phyloP scores from a whole-genome alignment of 1,140 invertebrate species.

The Sycophaga agraensis region DNA sequence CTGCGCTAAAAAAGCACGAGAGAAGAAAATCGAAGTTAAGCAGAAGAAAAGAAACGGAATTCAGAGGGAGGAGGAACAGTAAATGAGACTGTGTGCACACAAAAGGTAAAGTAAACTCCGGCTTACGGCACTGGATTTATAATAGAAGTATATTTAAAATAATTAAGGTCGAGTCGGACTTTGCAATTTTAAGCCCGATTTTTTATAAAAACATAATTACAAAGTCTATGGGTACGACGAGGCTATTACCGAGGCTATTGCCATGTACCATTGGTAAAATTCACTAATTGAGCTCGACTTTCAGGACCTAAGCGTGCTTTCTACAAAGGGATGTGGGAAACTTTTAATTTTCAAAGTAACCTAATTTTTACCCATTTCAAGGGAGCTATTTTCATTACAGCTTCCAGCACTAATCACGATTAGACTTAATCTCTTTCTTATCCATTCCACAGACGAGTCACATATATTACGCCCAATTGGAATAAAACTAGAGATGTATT shows the following conservation, averaged over 20 bases:
- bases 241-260: neutral
- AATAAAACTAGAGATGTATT: no score
- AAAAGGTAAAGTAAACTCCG: conserved; percentile 4
- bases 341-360: conserved; percentile 32
- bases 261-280: conserved; percentile 39
- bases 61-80: neutral
- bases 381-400: no score
- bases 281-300: conserved; percentile 43
- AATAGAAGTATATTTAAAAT: conserved; percentile 44
- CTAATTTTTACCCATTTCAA: no score
- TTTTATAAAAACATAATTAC: conserved; percentile 51
- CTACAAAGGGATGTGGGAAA: conserved; percentile 26
- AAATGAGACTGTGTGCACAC: conserved; percentile 5
- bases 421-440: no score
- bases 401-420: no score
- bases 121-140: conserved; percentile 39
- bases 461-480: no score
- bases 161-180: conserved; percentile 45
- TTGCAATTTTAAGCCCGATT: conserved; percentile 52
- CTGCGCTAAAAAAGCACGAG: no score
- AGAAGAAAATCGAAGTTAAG: neutral
- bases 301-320: neutral
- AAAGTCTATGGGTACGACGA: conserved; percentile 28
- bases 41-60: neutral
- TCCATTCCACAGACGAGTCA: no score